These are phyloP conservation scores for Polyommatus icarus DNA, from an alignment of 2,888 invertebrate species.

Conservation along the genomic window DNA sequence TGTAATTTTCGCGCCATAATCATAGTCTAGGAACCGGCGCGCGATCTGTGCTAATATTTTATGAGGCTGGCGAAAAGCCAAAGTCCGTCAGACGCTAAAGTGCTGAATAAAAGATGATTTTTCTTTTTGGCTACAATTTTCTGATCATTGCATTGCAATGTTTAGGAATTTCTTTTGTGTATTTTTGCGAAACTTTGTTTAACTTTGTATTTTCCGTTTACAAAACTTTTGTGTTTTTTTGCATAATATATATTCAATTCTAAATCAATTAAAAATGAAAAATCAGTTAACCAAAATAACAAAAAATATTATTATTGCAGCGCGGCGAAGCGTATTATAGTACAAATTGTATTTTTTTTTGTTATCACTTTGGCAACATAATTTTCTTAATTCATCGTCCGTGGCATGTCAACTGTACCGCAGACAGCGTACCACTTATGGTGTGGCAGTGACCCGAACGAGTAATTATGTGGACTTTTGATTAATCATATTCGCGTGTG, in stretches of 20 bases:
- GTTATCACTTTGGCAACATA: background rate
- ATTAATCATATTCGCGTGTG: constrained; percentile 23
- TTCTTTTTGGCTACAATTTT: constrained; percentile 18
- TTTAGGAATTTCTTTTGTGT: background rate
- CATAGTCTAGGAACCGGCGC: constrained; percentile 2
- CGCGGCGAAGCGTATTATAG: too few species aligned
- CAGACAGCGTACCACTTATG: background rate
- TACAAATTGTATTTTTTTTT: too few species aligned
- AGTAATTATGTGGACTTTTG: constrained; percentile 12
- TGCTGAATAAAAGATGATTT: constrained; percentile 24
- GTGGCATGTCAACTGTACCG: background rate
- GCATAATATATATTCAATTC: too few species aligned
- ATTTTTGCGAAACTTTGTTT: background rate
- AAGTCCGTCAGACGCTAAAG: constrained; percentile 21
- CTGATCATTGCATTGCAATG: constrained; percentile 1
- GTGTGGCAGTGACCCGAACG: constrained; percentile 22
- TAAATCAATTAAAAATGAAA: too few species aligned
- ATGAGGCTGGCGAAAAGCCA: constrained; percentile 18
- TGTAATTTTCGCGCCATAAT: constrained; percentile 6
- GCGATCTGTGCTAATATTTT: constrained; percentile 21
- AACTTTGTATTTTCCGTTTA: background rate
- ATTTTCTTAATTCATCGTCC: background rate
- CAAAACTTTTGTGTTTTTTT: background rate
- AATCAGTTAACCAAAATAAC: too few species aligned
- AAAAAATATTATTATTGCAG: too few species aligned